Percentiles rank a stretch among this genome's conserved stretches.
These are phyloP conservation scores for Mionectes olivaceus DNA, from an alignment of 2,797 vertebrate genomes.

Conservation along the genomic window DNA sequence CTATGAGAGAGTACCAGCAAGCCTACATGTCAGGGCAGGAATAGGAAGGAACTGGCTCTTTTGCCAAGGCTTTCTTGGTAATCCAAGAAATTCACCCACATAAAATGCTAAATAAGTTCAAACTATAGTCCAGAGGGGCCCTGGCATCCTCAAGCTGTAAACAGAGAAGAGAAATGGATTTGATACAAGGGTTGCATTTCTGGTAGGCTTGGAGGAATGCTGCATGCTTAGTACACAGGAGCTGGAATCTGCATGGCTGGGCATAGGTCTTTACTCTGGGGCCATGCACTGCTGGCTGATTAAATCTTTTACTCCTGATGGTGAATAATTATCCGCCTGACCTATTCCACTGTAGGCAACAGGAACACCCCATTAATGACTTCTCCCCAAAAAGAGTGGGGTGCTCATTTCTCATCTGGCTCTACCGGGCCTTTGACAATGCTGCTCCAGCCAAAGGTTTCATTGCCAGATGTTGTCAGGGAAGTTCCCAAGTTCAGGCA, in stretches of 20 bases:
- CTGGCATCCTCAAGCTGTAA: not conserved
- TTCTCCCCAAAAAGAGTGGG: not conserved
- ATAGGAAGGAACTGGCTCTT: not conserved
- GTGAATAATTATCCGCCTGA: not conserved
- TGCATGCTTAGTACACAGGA: not conserved
- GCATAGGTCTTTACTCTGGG: not conserved
- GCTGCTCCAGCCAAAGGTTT: not conserved
- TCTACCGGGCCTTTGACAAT: not conserved
- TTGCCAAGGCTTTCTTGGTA: constrained; percentile 18
- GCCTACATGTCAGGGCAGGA: not conserved
- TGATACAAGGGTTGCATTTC: constrained; percentile 17
- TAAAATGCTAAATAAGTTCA: constrained; percentile 6
- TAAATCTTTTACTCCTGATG: not conserved
- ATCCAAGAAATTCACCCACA: constrained; percentile 23
- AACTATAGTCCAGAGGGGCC: not conserved
- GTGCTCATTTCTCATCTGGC: not conserved
- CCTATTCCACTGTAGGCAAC: not conserved
- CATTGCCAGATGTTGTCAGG: not conserved
- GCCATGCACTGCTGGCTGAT: not conserved
- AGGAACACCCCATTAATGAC: not conserved
- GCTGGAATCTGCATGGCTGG: not conserved
- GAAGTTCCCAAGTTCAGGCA: fast-evolving
- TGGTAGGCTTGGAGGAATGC: not conserved
- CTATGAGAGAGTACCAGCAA: not conserved
- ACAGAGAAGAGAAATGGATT: not conserved